Percentiles rank a stretch among this genome's conserved stretches.
Conservation (phyloP, 1,140 invertebrate species). For the Octopus bimaculoides region DNA sequence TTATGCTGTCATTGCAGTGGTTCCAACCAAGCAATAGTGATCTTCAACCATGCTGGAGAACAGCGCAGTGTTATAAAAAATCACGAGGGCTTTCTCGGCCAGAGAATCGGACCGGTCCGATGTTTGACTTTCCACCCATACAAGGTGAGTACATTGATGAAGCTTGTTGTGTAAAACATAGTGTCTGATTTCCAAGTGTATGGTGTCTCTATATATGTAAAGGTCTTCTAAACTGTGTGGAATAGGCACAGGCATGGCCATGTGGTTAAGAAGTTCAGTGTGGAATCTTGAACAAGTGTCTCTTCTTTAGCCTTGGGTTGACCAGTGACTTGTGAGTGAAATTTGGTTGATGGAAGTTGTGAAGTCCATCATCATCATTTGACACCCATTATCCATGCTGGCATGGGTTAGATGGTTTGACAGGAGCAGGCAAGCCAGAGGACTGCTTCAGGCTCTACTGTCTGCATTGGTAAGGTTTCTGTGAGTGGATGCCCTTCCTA, state of each 20-base stretch:
- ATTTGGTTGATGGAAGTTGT: no score
- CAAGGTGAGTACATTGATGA: slow-evolving; percentile 60
- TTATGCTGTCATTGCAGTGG: slow-evolving; percentile 63
- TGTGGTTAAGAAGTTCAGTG: neutral
- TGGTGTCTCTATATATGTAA: neutral
- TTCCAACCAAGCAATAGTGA: slow-evolving; percentile 77
- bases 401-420: no score
- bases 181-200: neutral
- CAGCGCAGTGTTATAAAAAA: slow-evolving; percentile 72
- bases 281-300: neutral
- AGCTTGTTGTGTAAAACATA: neutral
- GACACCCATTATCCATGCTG: no score
- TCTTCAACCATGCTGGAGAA: slow-evolving; percentile 73
- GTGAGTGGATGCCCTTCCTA: no score
- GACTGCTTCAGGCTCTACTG: no score
- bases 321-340: no score
- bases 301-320: no score
- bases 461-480: no score
- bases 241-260: neutral
- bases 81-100: slow-evolving; percentile 88
- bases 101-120: slow-evolving; percentile 78
- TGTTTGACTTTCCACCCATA: slow-evolving; percentile 86
- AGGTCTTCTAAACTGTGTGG: neutral
- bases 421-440: no score
- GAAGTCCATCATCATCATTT: no score